Base-by-base conservation (phyloP, 1,140 invertebrate species). In the Zaprionus africanus region DNA sequence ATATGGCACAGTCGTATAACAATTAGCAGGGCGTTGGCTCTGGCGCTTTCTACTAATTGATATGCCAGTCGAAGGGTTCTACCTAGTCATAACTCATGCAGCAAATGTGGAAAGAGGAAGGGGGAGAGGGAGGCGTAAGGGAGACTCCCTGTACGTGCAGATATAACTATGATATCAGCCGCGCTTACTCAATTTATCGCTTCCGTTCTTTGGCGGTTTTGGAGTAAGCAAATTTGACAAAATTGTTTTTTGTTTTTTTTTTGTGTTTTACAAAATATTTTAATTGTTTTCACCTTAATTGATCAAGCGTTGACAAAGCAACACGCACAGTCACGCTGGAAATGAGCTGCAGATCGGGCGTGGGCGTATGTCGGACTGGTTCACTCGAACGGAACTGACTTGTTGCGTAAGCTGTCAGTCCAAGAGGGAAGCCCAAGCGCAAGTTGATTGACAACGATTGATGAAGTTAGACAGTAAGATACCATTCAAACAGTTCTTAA, bases 1-100 rank as follows among this genome's bases (percentile, higher is more conserved):
- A 36, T 53, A 38, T 46, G 15, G 28, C 26, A 49, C 15, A 61
- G 34, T 53, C 61, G 56, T 72, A 51, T 72, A 54, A 12, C 78
- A 78, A 60, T 60, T 54, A 61, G 64, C 49, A 68, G 81, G 83
- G 83, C 72, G 84, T 84, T 81, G 82, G 56, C 75, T 66, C 51
- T 54, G 54, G 53, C 81, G 81, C 84, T 87, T 87, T 87, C 84
- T 84, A 84, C 84, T 87, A 87, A 87, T 87, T 90, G 85, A 81
- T 90, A 87, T 90, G 81, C 84, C 58, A 73, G 62, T 63, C 66
- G 49, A 34, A 46, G 64, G 51, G 24, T 60, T 43, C 38, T 56
- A 53, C 53, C 34, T 15, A 24, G 56, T 62, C 49, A 83, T 88
- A 78, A 80, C 69, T 88, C 84, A 88, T 76, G 41, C 53, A n/a